Base-by-base conservation (phyloP, 2,888 invertebrate genomes). In the Choreutis nemorana region DNA sequence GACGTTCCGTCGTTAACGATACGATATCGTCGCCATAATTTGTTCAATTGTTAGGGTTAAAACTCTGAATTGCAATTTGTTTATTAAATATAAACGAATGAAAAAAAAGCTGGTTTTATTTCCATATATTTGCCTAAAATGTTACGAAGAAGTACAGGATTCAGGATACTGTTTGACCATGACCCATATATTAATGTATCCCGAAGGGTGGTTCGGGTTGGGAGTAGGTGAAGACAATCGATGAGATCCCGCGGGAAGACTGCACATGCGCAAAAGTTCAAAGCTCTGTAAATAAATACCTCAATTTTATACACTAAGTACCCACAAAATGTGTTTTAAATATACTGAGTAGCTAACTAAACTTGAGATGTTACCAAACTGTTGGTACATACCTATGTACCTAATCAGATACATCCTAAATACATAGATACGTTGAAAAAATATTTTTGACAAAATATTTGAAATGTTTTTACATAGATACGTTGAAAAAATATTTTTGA, bases 21-120 rank as follows among this genome's bases (percentile, higher is more conserved):
- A 64, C 62, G 51, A 51, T 47, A 53, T 58, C 54, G 66, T 70
- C 67, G 62, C 58, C 50, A 55, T 63, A 45, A 72, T 71, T 72
- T 75, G 72, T 77, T 75, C 73, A 77, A 77, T 75, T 73, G 72
- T 75, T 77, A 77, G 66, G 70, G 68, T 67, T 75, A 75, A 75
- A 60, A 58, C 71, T 78, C 78, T 80, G 80, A 77, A 80, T 78
- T 80, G 79, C 78, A 78, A 65, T 77, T 79, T 79, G 71, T 78
- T 79, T 78, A 80, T 77, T 77, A 77, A 80, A 80, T 80, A 79
- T 79, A 78, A 79, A 80, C 70, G 70, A 79, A 77, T 73, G 66
- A 75, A 73, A 65, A 48, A 51, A 50, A 31, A 25, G 18, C 33
- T 30, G 40, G 41, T 40, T 49, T 48, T 53, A 48, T 67, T 61